Evolutionary conservation across 2,797 vertebrate species (phyloP), one percentile per base, ranked within the genome.

Genomic region (Danio kyathit): DNA sequence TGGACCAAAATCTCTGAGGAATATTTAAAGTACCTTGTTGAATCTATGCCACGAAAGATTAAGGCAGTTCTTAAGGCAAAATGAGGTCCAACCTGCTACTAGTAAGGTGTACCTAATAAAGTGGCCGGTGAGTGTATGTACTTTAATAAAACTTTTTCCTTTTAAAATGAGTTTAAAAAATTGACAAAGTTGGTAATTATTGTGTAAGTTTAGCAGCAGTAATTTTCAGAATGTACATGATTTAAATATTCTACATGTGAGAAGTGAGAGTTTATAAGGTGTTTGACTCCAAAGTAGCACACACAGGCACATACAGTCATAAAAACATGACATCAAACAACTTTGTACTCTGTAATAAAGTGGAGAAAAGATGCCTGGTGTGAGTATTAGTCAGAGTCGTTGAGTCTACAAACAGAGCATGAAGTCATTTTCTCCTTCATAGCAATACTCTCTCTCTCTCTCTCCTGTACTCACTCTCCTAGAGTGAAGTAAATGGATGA

Each of bases 381-480:
- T 60, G 65, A 69, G 66, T 59, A 69, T 77, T 66, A 48, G 52
- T 67, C 51, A 67, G 51, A 77, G 75, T 48, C 61, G 9, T 19
- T 65, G 75, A 77, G 64, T 10, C 52, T 49, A 59, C 65, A 78
- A 78, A 78, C 65, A 78, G 54, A 78, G 65, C 64, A 69, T 78
- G 21, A 69, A 67, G 76, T 78, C 7, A 79, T 70, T 79, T 79
- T 59, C 65, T 78, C 76, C 65, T 69, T 60, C 76, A 60, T 59
- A 10, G 41, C 8, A 59, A 38, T 67, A n/a, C 9, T 46, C 41
- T 48, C 8, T 54, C 29, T 52, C n/a, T n/a, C n/a, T n/a, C 7
- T 56, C 29, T 54, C 12, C 63, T 70, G 65, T 14, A 46, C 40
- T 56, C 61, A 46, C 19, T 66, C 13, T 65, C 41, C 44, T 14